Evolutionary conservation across 2,888 invertebrate species (phyloP), one percentile per base, ranked within the genome.

Genomic region (Eristalinus sepulchralis): DNA sequence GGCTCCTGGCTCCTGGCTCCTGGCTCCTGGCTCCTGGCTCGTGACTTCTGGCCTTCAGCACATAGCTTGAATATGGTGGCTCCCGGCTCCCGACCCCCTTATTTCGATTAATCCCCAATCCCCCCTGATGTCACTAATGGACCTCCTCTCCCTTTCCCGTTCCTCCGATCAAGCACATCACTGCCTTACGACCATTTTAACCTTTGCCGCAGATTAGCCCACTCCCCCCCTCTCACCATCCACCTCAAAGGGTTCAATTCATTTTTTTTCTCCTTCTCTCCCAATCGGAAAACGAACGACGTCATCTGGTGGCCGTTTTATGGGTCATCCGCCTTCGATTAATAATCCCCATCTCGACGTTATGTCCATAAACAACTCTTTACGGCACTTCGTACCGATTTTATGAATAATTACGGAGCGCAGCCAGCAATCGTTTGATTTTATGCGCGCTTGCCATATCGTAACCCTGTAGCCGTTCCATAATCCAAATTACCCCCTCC

Each of bases 401-500:
- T 33, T 60, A 47, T 47, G 47, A 47, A 47, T 47, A 47, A 47
- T 47, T 47, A 47, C 47, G 47, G 17, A 47, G 8, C 39, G 17
- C 47, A 47, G 47, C 47, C 47, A 47, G 47, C 8, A 47, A 17
- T 47, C 77, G 71, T 82, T 77, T 66, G 82, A 82, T 82, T 77
- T 82, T 77, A 82, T 82, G 60, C 71, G 33, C 11, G 27, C 63
- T 82, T 47, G 57, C 64, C 71, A 57, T 75, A 64, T 63, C 53
- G 60, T 71, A 71, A 77, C 66, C 66, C 47, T 71, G 53, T 53
- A 34, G 59, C 36, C 66, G 62, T 73, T 66, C 27, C 70, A 80
- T 84, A 84, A 84, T 75, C 83, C 80, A 75, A 84, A 80, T 70
- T 70, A 75, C 83, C 83, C 64, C 75, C 80, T 60, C 70, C 75